phyloP scores from a whole-genome alignment of 2,113 vertebrate genomes.

The Corvus moneduloides region DNA sequence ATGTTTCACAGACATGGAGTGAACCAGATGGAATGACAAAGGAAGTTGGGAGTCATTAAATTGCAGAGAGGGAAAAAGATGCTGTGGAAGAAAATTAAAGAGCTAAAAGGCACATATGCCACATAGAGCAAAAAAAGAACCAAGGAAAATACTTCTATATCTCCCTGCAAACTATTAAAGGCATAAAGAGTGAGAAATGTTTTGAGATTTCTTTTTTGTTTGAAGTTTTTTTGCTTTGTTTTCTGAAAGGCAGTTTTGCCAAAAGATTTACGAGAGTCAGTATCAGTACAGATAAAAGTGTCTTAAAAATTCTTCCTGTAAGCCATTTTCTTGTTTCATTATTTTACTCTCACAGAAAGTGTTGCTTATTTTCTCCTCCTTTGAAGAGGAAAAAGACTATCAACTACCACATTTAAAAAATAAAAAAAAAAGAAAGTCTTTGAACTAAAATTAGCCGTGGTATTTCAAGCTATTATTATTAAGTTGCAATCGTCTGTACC shows the following conservation, averaged over 20 bases:
- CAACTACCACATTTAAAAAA: background rate
- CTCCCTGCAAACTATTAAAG: background rate
- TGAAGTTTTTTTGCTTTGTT: background rate
- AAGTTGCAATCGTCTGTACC: background rate
- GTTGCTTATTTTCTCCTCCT: slow-evolving; percentile 16
- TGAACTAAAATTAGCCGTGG: slow-evolving; percentile 28
- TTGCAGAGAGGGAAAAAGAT: slow-evolving; percentile 4
- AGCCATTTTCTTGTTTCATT: slow-evolving; percentile 3
- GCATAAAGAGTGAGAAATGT: background rate
- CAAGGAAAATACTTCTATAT: background rate
- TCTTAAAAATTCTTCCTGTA: background rate
- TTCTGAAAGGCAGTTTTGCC: slow-evolving; percentile 1
- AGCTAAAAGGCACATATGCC: slow-evolving; percentile 19
- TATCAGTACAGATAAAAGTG: background rate
- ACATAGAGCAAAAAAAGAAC: background rate
- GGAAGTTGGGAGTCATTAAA: slow-evolving; percentile 42
- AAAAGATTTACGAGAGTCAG: background rate
- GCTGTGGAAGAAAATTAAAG: slow-evolving; percentile 17
- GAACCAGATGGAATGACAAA: slow-evolving; percentile 39
- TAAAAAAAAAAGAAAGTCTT: background rate
- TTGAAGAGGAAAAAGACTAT: slow-evolving; percentile 17
- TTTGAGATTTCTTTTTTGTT: background rate
- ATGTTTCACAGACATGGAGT: background rate
- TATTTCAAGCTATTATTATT: background rate
- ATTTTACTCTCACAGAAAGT: slow-evolving; percentile 17